Conservation (phyloP, 2,113 vertebrate species). For the Onychostruthus taczanowskii region DNA sequence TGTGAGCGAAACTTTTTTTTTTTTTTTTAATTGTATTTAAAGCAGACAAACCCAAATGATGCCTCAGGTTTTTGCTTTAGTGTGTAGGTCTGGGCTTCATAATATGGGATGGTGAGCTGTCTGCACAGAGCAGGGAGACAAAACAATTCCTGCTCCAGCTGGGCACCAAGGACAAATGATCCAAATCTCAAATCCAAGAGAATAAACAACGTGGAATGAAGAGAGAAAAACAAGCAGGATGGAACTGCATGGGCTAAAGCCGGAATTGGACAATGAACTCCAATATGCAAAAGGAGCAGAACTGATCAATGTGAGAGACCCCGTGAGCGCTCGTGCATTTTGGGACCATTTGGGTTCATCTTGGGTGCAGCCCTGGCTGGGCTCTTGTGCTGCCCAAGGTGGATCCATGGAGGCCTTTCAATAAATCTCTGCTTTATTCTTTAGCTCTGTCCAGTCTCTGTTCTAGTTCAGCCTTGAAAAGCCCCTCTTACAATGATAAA, state of each 20-base stretch:
- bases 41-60: not conserved
- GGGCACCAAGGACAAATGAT: not conserved
- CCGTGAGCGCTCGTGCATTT: not conserved
- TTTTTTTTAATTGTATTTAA: not conserved
- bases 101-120: not conserved
- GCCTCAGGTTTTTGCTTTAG: not conserved
- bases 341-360: not conserved
- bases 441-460: not conserved
- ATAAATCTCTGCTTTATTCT: not conserved
- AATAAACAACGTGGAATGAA: not conserved
- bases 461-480: not conserved
- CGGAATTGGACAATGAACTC: not conserved
- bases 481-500: not conserved
- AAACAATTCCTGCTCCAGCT: not conserved
- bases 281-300: not conserved
- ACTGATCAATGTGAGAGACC: not conserved
- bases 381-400: not conserved
- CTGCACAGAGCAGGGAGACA: not conserved
- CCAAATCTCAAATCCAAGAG: not conserved
- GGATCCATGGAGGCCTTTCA: accelerated
- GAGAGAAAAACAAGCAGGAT: not conserved
- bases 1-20: accelerated
- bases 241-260: not conserved
- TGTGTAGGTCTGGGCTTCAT: not conserved
- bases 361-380: not conserved